Evolutionary conservation across 2,797 vertebrate species (phyloP).

Genomic region (Phoxinus dragarum): DNA sequence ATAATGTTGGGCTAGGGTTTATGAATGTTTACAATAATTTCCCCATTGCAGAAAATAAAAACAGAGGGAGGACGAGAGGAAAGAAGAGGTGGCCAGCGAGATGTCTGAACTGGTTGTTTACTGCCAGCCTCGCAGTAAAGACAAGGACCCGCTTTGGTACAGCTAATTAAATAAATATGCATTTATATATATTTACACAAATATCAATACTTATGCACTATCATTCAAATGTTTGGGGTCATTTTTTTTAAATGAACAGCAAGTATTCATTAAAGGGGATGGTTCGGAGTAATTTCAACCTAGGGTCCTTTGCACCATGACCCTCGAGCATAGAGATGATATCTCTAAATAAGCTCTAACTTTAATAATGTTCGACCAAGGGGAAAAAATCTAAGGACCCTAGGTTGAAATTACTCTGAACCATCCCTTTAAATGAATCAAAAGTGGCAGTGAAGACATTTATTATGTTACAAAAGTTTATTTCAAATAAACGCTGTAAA

Average conservation of each 20-base stretch:
- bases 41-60: slow-evolving; percentile 73
- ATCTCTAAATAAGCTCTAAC: no score
- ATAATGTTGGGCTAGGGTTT: background rate
- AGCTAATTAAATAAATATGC: slow-evolving; percentile 9
- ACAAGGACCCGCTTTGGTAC: slow-evolving; percentile 93
- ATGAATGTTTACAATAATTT: slow-evolving; percentile 43
- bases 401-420: no score
- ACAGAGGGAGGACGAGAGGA: slow-evolving; percentile 88
- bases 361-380: no score
- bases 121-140: slow-evolving; percentile 96
- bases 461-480: background rate
- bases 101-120: slow-evolving; percentile 97
- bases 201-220: background rate
- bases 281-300: no score
- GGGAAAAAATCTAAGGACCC: no score
- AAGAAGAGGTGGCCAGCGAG: slow-evolving; percentile 91
- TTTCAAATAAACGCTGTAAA: background rate
- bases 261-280: background rate
- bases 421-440: background rate
- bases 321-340: no score
- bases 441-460: background rate
- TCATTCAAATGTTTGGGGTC: background rate
- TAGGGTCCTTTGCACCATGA: no score
- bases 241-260: background rate
- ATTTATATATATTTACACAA: background rate